Conservation (phyloP, 2,888 invertebrate species). For the Teinopalpus imperialis region DNA sequence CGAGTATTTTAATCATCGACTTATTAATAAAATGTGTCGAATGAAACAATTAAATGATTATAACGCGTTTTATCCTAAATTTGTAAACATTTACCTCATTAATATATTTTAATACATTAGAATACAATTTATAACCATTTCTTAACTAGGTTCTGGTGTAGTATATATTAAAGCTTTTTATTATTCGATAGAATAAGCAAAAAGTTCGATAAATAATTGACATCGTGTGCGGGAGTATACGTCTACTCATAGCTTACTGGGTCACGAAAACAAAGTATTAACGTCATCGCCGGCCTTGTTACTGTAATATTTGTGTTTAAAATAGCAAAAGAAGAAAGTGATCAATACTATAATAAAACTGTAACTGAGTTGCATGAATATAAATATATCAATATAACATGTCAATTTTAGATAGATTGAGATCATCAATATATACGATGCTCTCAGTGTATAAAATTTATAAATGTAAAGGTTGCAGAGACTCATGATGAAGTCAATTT, state of each 20-base stretch:
- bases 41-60: no score
- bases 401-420: neutral
- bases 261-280: conserved; percentile 26
- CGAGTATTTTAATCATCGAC: no score
- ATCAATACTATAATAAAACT: conserved; percentile 4
- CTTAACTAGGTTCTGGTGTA: no score
- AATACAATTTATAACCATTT: no score
- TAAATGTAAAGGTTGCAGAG: no score
- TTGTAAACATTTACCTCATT: no score
- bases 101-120: no score
- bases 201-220: conserved; percentile 11
- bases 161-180: conserved; percentile 1
- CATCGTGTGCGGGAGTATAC: conserved; percentile 1
- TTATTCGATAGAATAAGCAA: neutral
- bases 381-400: neutral
- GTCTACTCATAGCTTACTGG: conserved; percentile 20
- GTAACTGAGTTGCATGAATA: neutral
- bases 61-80: no score
- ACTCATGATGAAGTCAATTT: no score
- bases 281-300: conserved; percentile 25
- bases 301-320: conserved; percentile 16
- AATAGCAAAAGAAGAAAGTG: conserved; percentile 21
- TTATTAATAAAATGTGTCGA: no score
- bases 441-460: no score
- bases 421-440: no score